These are phyloP conservation scores for Hipposideros larvatus DNA, from an alignment of 2,797 vertebrate species.

Conservation along the genomic window DNA sequence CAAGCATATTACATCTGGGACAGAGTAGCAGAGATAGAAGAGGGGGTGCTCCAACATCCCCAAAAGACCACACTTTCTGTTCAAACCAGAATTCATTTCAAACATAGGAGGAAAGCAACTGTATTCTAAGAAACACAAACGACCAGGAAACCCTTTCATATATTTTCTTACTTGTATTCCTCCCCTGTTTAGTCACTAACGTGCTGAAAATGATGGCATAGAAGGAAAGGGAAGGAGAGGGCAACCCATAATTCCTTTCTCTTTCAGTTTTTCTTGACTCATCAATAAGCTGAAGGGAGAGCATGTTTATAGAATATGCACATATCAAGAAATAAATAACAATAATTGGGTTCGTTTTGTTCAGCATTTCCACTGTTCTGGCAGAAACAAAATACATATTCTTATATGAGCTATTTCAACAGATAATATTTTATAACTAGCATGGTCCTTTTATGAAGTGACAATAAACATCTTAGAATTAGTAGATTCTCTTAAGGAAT, in stretches of 20 bases:
- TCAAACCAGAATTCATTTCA: slow-evolving; percentile 23
- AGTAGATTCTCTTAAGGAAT: slow-evolving; percentile 37
- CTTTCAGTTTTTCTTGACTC: slow-evolving; percentile 16
- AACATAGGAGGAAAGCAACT: neutral
- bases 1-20: neutral
- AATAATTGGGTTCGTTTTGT: neutral
- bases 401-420: neutral
- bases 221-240: neutral
- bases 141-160: neutral
- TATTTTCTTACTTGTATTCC: neutral
- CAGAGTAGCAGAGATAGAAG: neutral
- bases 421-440: slow-evolving; percentile 39
- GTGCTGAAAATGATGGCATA: neutral
- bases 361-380: neutral
- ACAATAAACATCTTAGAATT: slow-evolving; percentile 55
- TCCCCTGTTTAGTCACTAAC: neutral
- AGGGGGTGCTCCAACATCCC: too few species aligned
- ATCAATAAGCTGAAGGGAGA: neutral
- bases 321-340: slow-evolving; percentile 4
- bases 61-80: neutral
- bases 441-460: neutral
- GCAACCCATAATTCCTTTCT: neutral
- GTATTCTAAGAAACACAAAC: neutral
- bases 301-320: neutral
- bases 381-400: neutral